Percentiles rank a stretch among this genome's conserved stretches.
phyloP scores from a whole-genome alignment of 2,797 vertebrate species.

The Octomys mimax region DNA sequence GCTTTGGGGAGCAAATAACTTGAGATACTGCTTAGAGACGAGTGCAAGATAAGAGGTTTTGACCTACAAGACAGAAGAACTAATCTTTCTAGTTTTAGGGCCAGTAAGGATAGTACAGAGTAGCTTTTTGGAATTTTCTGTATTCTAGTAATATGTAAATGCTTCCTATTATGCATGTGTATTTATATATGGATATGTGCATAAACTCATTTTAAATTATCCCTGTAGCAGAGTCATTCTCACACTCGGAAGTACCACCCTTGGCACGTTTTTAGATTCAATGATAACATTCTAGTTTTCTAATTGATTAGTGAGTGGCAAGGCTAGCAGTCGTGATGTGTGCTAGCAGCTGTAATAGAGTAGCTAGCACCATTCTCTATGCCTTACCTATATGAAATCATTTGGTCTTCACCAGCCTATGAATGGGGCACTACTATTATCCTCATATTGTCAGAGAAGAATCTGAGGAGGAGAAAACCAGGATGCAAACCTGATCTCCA shows the following conservation, averaged over 20 bases:
- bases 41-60: conserved; percentile 10
- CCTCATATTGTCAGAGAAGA: not conserved
- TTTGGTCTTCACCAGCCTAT: not conserved
- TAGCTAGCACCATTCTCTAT: not conserved
- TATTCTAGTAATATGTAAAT: not conserved
- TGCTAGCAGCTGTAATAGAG: not conserved
- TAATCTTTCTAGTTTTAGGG: not conserved
- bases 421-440: not conserved
- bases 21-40: not conserved
- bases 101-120: not conserved
- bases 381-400: not conserved
- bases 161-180: not conserved
- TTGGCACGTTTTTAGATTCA: not conserved
- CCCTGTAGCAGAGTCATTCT: not conserved
- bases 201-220: not conserved
- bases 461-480: not conserved
- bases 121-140: not conserved
- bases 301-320: not conserved
- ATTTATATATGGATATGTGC: not conserved
- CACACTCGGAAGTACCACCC: not conserved
- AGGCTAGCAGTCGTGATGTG: not conserved
- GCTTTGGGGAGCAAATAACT: not conserved
- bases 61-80: not conserved
- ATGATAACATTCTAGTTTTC: not conserved
- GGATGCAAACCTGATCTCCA: not conserved